These are phyloP conservation scores for Lanistes nyassanus DNA, from an alignment of 1,140 invertebrate genomes.

Conservation along the genomic window DNA sequence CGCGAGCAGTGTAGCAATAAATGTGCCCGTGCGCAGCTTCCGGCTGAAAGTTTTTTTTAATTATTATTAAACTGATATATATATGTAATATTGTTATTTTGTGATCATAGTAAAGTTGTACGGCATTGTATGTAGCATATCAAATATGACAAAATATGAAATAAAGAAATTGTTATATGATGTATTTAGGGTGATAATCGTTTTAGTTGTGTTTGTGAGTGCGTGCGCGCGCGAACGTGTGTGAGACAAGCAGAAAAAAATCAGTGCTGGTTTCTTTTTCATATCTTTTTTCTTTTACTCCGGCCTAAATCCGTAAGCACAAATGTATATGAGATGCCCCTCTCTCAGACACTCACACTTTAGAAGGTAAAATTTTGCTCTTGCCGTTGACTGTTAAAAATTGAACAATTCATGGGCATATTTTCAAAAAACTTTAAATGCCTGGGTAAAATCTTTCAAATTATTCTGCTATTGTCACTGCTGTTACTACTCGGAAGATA, in stretches of 20 bases:
- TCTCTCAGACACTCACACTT: too few species aligned
- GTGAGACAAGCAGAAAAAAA: neutral
- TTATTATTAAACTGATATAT: neutral
- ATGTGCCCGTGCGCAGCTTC: neutral
- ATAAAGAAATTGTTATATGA: slow-evolving; percentile 23
- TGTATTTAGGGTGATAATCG: neutral
- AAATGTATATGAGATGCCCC: too few species aligned
- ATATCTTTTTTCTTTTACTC: neutral
- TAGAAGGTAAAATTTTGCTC: too few species aligned
- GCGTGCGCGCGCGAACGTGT: neutral
- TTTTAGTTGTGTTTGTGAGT: neutral
- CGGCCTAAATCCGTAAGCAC: too few species aligned
- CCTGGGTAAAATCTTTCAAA: too few species aligned
- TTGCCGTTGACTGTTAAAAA: too few species aligned
- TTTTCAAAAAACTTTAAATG: too few species aligned
- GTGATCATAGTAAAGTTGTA: slow-evolving; percentile 17
- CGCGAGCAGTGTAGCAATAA: neutral
- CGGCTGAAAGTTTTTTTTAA: neutral
- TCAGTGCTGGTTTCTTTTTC: neutral
- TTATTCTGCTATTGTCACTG: too few species aligned
- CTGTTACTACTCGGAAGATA: too few species aligned
- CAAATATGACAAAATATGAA: slow-evolving; percentile 16
- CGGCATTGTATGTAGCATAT: slow-evolving; percentile 21
- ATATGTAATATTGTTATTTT: slow-evolving; percentile 2
- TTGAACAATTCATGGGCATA: too few species aligned